These are phyloP conservation scores for Dinocampus coccinellae DNA, from an alignment of 2,888 invertebrate species.

Conservation along the genomic window DNA sequence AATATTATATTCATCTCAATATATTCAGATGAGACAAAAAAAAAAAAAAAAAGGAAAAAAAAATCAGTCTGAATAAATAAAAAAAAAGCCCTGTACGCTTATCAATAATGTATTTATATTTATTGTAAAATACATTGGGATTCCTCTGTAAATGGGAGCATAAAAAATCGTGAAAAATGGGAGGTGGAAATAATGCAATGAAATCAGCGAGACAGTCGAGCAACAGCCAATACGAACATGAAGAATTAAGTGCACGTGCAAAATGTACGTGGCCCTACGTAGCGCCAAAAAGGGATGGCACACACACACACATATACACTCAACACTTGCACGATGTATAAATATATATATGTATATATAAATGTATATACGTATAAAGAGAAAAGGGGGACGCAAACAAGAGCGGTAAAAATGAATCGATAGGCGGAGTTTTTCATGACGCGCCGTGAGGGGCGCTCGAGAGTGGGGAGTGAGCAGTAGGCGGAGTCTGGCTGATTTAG, in stretches of 20 bases:
- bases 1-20: too few relatives aligned
- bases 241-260: conserved; percentile 28
- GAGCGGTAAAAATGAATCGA: conserved; percentile 69
- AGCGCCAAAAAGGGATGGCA: neutral
- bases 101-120: too few relatives aligned
- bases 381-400: conserved; percentile 50
- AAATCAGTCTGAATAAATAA: too few relatives aligned
- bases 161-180: neutral
- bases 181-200: neutral
- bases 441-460: conserved; percentile 59
- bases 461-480: conserved; percentile 57
- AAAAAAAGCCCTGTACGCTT: too few relatives aligned
- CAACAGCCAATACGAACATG: conserved; percentile 9
- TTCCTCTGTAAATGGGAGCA: neutral
- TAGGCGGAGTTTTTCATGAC: conserved; percentile 69
- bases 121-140: neutral
- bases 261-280: neutral
- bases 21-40: too few relatives aligned
- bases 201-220: neutral
- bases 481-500: conserved; percentile 69
- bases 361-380: conserved; percentile 1
- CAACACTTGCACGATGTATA: too few relatives aligned
- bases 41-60: too few relatives aligned
- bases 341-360: neutral
- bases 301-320: neutral